Evolutionary conservation across 2,797 vertebrate genomes (phyloP), one percentile per base, ranked within the genome.

Genomic region (Sebastes itinus): DNA sequence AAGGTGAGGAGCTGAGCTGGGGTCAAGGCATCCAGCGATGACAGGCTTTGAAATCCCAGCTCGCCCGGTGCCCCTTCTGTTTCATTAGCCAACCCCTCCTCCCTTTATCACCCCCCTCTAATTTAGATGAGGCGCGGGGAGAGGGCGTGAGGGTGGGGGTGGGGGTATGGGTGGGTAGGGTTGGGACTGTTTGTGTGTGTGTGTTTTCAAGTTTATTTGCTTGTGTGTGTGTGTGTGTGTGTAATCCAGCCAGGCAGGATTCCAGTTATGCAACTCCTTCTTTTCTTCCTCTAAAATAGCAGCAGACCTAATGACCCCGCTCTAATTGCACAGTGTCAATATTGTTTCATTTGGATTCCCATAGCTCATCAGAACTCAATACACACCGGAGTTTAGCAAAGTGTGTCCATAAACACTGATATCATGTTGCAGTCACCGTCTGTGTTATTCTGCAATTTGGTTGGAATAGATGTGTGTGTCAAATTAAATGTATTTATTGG

Each of bases 301-400:
- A 71, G 66, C 87, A 88, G 91, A 92, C 91, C 90, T 93, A 94
- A 95, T 87, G 94, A 94, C 92, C 92, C 92, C 83, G 11, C 91
- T 90, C 87, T 94, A 94, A 95, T 95, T 95, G 92, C 94, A 93
- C 80, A 80, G 83, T 92, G 93, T 95, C 95, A 95, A 95, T 96
- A 95, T 93, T 94, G 94, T 94, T 93, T 91, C 90, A 91, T 95
- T 95, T 93, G 84, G 81, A 95, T 88, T 95, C 93, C 93, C 91
- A 91, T 64, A 88, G 92, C 92, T 88, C 90, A 73, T 85, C 83
- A 80, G 56, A 89, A 81, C 77, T 54, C 76, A 83, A 78, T 77
- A 87, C 60, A 52, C 67, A 42, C 14, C 14, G 7, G 38, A 55
- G 71, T 76, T 83, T 49, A 61, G 84, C 72, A 32, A 73, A 66